Evolutionary conservation across 2,888 invertebrate genomes (phyloP).

Genomic region (Odontocolon sp.): DNA sequence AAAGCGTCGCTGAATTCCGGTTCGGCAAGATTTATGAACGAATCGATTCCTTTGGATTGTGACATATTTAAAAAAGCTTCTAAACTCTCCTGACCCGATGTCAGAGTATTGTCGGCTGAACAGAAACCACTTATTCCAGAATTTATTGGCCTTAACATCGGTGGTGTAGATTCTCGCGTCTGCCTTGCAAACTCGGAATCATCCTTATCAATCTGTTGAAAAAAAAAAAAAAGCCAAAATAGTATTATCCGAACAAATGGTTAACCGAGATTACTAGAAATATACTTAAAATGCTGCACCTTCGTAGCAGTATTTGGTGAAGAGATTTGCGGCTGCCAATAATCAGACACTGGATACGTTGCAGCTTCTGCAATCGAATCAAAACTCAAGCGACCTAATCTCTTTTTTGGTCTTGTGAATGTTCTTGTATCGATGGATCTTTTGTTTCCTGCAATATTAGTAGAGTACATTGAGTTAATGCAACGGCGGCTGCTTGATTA

Average conservation of each 20-base stretch:
- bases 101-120: constrained; percentile 2
- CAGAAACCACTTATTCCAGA: constrained; percentile 30
- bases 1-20: constrained; percentile 74
- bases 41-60: constrained; percentile 75
- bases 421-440: constrained; percentile 85
- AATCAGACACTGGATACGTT: constrained; percentile 44
- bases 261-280: background rate
- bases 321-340: constrained; percentile 43
- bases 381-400: constrained; percentile 84
- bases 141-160: constrained; percentile 69
- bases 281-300: constrained; percentile 6
- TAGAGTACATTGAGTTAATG: no score
- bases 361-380: constrained; percentile 78
- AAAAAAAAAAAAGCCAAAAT: no score
- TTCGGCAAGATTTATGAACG: constrained; percentile 75
- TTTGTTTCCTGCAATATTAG: constrained; percentile 62
- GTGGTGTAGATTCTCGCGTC: constrained; percentile 67
- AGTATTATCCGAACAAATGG: no score
- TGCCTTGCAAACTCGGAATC: background rate
- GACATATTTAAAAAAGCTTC: constrained; percentile 76
- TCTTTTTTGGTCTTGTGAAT: constrained; percentile 86
- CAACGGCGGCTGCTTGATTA: no score
- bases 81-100: constrained; percentile 75
- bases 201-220: constrained; percentile 54
- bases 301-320: background rate